Percentiles rank a stretch among this genome's conserved stretches.
These are phyloP conservation scores for Pegoplata infirma DNA, from an alignment of 2,888 invertebrate genomes.

Conservation along the genomic window DNA sequence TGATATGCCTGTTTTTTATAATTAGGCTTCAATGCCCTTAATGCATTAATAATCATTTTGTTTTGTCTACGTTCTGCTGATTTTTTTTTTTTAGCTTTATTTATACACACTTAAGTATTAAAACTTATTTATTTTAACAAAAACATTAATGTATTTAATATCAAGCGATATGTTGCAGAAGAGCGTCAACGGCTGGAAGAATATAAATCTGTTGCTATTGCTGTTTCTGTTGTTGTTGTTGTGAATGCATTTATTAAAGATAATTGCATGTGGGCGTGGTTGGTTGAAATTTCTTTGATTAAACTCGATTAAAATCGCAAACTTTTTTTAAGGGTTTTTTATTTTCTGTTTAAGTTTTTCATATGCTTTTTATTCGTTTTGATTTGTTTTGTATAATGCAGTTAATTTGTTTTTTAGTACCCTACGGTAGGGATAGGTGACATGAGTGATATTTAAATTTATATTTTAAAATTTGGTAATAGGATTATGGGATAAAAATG, in stretches of 20 bases:
- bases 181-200: conserved; percentile 36
- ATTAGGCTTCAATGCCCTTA: conserved; percentile 61
- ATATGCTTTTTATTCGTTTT: conserved; percentile 54
- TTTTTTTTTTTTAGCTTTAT: no score
- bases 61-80: not conserved
- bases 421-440: conserved; percentile 22
- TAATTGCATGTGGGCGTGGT: conserved; percentile 65
- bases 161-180: conserved; percentile 22
- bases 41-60: conserved; percentile 60
- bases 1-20: conserved; percentile 43
- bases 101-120: conserved; percentile 30
- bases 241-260: conserved; percentile 63
- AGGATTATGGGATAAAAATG: no score
- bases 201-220: conserved; percentile 34
- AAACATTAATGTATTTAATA: conserved; percentile 59
- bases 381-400: conserved; percentile 59
- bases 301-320: conserved; percentile 66
- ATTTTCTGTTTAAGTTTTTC: conserved; percentile 19
- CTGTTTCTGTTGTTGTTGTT: conserved; percentile 30
- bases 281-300: conserved; percentile 65
- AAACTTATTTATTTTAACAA: conserved; percentile 60
- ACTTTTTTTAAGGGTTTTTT: conserved; percentile 56
- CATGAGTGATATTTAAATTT: no score
- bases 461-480: no score
- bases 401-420: conserved; percentile 58